phyloP scores from a whole-genome alignment of 2,888 invertebrate species.

The Tetrapedia diversipes region DNA sequence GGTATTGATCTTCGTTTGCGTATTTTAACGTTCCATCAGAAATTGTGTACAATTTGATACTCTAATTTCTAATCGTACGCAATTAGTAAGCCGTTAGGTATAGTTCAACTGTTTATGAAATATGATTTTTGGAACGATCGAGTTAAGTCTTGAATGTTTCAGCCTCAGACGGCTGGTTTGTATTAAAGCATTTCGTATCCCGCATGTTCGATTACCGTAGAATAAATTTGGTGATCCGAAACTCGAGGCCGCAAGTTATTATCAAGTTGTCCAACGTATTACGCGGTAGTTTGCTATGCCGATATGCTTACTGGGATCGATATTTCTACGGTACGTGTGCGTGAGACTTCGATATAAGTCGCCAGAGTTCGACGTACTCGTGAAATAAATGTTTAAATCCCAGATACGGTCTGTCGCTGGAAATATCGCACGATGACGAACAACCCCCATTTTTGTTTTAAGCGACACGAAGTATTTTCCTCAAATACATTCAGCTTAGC shows the following conservation, averaged over 20 bases:
- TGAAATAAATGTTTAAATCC: slow-evolving; percentile 19
- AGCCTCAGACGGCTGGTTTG: no score
- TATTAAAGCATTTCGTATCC: slow-evolving; percentile 16
- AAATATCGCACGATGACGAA: no score
- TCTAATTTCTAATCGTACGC: neutral
- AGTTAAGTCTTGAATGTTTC: no score
- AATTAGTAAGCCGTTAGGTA: no score
- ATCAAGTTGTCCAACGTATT: slow-evolving; percentile 54
- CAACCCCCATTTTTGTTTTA: no score
- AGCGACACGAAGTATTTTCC: no score
- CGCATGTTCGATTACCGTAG: slow-evolving; percentile 38
- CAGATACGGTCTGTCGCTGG: no score
- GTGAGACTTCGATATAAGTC: slow-evolving; percentile 26
- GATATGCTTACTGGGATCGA: slow-evolving; percentile 48
- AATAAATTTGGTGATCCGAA: slow-evolving; percentile 51
- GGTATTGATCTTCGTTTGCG: neutral
- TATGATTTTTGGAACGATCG: no score
- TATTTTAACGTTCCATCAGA: neutral
- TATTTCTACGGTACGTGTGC: slow-evolving; percentile 30
- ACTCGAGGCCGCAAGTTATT: slow-evolving; percentile 48
- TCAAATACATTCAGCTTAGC: no score
- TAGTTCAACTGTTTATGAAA: no score
- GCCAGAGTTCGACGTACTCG: slow-evolving; percentile 30
- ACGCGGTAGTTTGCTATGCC: slow-evolving; percentile 36
- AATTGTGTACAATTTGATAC: neutral